Evolutionary conservation across 2,888 invertebrate species (phyloP), one percentile per base, ranked within the genome.

Genomic region (Lasioglossum zephyrum): DNA sequence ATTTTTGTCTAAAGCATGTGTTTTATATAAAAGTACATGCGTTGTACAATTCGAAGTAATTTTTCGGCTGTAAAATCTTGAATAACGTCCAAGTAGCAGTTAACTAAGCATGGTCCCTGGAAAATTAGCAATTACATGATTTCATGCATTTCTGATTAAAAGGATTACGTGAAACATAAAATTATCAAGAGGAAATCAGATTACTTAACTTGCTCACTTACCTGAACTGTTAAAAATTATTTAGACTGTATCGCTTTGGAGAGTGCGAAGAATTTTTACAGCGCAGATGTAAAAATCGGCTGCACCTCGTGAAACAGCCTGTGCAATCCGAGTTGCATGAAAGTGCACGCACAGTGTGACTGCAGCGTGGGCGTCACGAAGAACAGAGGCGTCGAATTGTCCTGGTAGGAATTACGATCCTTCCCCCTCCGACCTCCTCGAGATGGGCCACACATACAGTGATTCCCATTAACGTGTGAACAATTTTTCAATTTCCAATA

Each of bases 371-470:
- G 89, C 74, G 89, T 81, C 44, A 47, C 72, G 39, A 74, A 85
- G 87, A 87, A 90, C 87, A 87, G 90, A 90, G 90, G 89, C 87
- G 90, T 90, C 89, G 89, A 82, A 89, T 89, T 83, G 84, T 88
- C 90, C 81, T 88, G 88, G 84, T 82, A 88, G 85, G 84, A 90
- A 84, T 90, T 90, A 90, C 81, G 74, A 78, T 79, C 47, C 83
- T 49, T 75, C 57, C 70, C 57, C 72, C 60, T 77, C 66, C 63
- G 73, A 53, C 53, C 47, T 73, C 47, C 13, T 53, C 81, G 69
- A 18, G 84, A 78, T 79, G 82, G 82, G 72, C 85, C 85, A 73
- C 76, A 75, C 81, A 70, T 81, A 57, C 47, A n/a, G 63, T 6
- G 31, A 63, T 31, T 26, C 63, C 2, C 63, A 31, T 63, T 31